These are phyloP conservation scores for Cyaniris semiargus DNA, from an alignment of 2,888 invertebrate species.

Conservation along the genomic window DNA sequence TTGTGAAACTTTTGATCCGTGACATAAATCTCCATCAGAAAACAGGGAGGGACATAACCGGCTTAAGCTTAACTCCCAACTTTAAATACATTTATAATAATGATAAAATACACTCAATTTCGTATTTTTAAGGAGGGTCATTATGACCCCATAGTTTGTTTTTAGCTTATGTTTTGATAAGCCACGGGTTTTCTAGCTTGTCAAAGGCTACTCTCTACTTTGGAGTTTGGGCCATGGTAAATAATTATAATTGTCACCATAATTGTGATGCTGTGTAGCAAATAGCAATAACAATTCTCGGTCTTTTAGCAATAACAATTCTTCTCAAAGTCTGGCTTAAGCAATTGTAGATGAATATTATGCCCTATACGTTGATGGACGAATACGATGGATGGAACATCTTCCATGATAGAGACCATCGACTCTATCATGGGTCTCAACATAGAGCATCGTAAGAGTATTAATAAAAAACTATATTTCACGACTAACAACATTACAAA, in stretches of 20 bases:
- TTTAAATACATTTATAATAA: conserved; percentile 79
- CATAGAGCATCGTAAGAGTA: too few species aligned
- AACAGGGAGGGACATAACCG: conserved; percentile 79
- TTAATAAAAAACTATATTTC: too few species aligned
- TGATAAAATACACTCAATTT: conserved; percentile 65
- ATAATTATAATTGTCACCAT: background rate
- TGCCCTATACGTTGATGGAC: too few species aligned
- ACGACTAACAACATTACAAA: too few species aligned
- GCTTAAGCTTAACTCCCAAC: conserved; percentile 78
- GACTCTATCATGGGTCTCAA: too few species aligned
- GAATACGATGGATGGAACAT: too few species aligned
- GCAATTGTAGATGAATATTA: too few species aligned
- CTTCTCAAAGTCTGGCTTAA: too few species aligned
- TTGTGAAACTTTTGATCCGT: conserved; percentile 77
- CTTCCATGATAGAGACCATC: too few species aligned
- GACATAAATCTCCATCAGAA: conserved; percentile 81
- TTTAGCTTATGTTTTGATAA: conserved; percentile 1
- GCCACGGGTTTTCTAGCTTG: background rate
- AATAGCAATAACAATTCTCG: too few species aligned
- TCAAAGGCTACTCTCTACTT: background rate
- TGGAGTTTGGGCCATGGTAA: background rate
- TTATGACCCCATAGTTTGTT: conserved; percentile 12
- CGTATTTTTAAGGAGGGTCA: conserved; percentile 6
- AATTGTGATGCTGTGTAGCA: background rate
- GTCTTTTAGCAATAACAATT: too few species aligned